phyloP scores from a whole-genome alignment of 2,888 invertebrate species.

The Diadromus collaris region DNA sequence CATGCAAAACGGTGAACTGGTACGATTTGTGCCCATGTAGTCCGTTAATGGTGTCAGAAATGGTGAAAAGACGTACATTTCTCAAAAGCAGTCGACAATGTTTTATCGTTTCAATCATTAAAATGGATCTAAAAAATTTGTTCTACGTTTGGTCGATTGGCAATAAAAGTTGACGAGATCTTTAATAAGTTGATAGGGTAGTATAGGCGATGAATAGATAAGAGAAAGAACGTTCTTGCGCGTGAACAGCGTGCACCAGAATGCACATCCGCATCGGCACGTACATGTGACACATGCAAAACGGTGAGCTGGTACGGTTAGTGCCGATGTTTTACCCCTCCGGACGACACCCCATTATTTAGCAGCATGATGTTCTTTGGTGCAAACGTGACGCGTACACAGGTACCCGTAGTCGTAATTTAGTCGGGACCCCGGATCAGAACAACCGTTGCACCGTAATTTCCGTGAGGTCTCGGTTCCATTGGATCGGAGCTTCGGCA shows the following conservation, averaged over 20 bases:
- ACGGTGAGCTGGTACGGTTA: neutral
- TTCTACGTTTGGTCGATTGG: too few species aligned
- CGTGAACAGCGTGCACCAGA: neutral
- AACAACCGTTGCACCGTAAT: constrained; percentile 47
- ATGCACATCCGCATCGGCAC: neutral
- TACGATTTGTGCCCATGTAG: too few species aligned
- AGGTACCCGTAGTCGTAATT: constrained; percentile 19
- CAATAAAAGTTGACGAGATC: neutral
- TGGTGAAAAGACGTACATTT: neutral
- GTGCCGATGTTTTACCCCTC: neutral
- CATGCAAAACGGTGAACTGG: too few species aligned
- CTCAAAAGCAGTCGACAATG: neutral
- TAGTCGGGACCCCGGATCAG: neutral
- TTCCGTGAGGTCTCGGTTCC: constrained; percentile 37
- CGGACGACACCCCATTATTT: constrained; percentile 10
- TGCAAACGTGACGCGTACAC: neutral
- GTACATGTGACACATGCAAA: neutral
- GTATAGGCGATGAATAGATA: neutral
- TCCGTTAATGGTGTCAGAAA: neutral
- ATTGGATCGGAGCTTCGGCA: constrained; percentile 38
- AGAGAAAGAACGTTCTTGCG: neutral
- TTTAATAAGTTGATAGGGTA: neutral
- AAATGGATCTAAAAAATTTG: too few species aligned
- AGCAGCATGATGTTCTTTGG: constrained; percentile 14
- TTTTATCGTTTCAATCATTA: neutral